Base-by-base conservation (phyloP, 2,113 vertebrate genomes). In the Sturnira hondurensis region DNA sequence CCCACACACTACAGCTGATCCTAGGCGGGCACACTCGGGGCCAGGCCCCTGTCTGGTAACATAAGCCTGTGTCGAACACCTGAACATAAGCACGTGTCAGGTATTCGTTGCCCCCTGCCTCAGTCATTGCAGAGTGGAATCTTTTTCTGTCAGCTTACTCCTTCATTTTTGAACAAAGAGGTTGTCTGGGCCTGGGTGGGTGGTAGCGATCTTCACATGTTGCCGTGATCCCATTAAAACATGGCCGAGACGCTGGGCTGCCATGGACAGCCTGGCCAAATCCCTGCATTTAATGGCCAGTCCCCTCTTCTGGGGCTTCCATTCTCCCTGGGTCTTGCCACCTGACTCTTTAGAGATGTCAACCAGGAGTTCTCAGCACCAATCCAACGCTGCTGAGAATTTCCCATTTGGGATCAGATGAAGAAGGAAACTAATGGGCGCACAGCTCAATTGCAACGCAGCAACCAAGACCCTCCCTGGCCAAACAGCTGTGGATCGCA, bases 251-350 rank as follows among this genome's bases (percentile, higher is more conserved):
- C 1, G 41, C 90, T 12, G 41, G 24, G 41, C 26, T 6, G 5
- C 74, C 5, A 7, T 4, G 3, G 31, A 45, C 54, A 20, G 31
- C 76, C 65, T 58, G 38, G 22, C 81, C 52, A 8, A 16, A 20
- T n/a, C 26, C 20, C 38, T 4, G 2, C 31, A 0, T 4, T 16
- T 14, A 16, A 38, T 4, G 15, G 12, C 1, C 38, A 17, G 5
- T n/a, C 24, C 38, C 15, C 41, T 71, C 7, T 33, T 15, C 20
- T 41, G 5, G 31, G 43, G 61, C 26, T 47, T 41, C 50, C 8
- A 17, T 28, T 33, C 47, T 68, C 58, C 47, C 41, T 22, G 77
- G 2, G 16, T 74, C n/a, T 86, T 54, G 19, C 41, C 28, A 7
- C 19, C 38, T 24, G 45, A 26, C 28, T 67, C 28, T 67, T 33